Conservation (phyloP, 2,797 vertebrate genomes). For the Falco columbarius region DNA sequence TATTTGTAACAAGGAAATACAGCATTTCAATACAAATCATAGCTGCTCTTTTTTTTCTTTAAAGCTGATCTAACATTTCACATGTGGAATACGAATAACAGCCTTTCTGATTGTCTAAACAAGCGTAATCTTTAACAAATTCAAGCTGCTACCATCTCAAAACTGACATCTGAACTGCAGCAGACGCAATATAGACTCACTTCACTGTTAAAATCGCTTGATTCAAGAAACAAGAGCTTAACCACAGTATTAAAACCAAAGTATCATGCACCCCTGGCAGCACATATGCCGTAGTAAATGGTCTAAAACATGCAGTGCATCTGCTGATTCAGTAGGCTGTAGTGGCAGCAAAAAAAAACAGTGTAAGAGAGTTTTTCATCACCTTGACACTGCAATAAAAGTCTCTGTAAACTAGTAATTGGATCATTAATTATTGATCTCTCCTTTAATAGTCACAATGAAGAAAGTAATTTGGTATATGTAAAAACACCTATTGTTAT, state of each 20-base stretch:
- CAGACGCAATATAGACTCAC: conserved; percentile 18
- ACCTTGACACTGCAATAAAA: conserved; percentile 89
- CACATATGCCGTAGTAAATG: neutral
- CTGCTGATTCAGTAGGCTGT: conserved; percentile 82
- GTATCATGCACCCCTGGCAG: conserved; percentile 71
- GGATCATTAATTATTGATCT: conserved; percentile 89
- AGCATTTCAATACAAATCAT: neutral
- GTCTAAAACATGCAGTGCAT: conserved; percentile 30
- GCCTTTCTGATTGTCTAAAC: neutral
- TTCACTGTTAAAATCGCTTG: conserved; percentile 8
- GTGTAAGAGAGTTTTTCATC: conserved; percentile 80
- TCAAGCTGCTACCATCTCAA: neutral
- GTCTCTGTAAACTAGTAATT: conserved; percentile 89
- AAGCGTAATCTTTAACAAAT: neutral
- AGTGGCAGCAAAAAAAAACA: conserved; percentile 59
- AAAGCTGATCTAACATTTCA: neutral
- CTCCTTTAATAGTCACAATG: conserved; percentile 79
- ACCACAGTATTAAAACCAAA: conserved; percentile 76
- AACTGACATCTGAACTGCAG: conserved; percentile 68
- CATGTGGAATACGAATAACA: neutral
- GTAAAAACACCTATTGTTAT: neutral
- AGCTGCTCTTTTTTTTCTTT: neutral
- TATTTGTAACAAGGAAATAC: neutral
- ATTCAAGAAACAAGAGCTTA: conserved; percentile 75
- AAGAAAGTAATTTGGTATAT: conserved; percentile 27